Evolutionary conservation across 1,140 invertebrate genomes (phyloP).

Genomic region (Batillaria attramentaria): DNA sequence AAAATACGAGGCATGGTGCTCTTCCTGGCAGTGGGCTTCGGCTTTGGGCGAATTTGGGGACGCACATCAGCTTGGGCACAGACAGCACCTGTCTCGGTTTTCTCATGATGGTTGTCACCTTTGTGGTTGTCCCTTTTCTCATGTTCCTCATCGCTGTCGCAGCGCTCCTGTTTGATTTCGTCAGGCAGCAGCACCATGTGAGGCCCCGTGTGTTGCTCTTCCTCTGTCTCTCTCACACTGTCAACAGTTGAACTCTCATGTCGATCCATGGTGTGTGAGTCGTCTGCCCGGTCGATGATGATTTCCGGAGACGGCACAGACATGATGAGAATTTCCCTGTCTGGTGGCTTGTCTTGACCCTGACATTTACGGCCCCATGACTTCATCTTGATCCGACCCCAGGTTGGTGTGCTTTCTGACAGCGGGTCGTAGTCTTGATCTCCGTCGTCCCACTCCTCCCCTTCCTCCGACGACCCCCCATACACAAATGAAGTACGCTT

Average conservation of each 20-base stretch:
- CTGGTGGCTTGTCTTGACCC: conserved; percentile 5
- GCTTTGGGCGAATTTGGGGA: no score
- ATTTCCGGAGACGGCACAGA: conserved; percentile 48
- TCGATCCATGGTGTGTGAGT: conserved; percentile 11
- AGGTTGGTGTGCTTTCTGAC: no score
- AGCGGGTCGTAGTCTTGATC: no score
- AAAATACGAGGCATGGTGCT: conserved; percentile 56
- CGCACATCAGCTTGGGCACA: no score
- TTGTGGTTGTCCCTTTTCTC: not conserved
- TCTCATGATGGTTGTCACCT: conserved; percentile 2
- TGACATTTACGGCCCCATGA: no score
- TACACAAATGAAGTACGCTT: no score
- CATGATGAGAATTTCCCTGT: conserved; percentile 34
- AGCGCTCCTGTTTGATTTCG: conserved; percentile 14
- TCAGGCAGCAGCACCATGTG: conserved; percentile 19
- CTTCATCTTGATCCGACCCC: no score
- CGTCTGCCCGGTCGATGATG: conserved; percentile 53
- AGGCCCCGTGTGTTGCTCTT: not conserved
- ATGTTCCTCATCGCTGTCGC: not conserved
- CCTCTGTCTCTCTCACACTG: not conserved
- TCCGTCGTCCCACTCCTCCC: no score
- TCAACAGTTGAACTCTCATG: not conserved
- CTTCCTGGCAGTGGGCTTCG: conserved; percentile 59
- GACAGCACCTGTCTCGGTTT: not conserved
- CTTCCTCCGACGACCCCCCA: no score